phyloP scores from a whole-genome alignment of 1,140 invertebrate species.

The Melitaea cinxia region DNA sequence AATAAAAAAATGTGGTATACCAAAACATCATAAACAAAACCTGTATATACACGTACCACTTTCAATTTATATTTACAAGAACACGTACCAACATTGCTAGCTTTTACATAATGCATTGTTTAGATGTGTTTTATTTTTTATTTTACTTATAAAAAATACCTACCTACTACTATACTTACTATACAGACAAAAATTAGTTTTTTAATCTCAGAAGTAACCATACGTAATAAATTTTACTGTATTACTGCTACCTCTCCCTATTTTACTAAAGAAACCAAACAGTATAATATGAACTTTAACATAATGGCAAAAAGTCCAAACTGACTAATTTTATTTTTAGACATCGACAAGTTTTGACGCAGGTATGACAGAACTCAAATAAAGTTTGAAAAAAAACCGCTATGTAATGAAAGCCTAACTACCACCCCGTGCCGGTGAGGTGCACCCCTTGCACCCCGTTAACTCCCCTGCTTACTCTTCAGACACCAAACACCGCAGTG shows the following conservation, averaged over 20 bases:
- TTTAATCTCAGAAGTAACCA: no score
- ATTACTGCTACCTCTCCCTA: not conserved
- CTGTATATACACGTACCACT: not conserved
- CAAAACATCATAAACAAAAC: not conserved
- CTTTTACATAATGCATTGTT: not conserved
- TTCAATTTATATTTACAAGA: conserved; percentile 1
- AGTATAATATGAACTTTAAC: not conserved
- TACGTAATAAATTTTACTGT: no score
- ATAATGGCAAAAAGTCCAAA: not conserved
- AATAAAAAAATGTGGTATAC: not conserved
- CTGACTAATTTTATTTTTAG: not conserved
- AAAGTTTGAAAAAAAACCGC: conserved; percentile 37
- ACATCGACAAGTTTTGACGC: conserved; percentile 11
- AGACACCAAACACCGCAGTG: conserved; percentile 36
- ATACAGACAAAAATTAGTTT: no score
- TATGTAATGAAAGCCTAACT: conserved; percentile 40
- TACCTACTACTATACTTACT: no score
- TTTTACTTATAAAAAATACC: not conserved
- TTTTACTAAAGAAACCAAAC: not conserved
- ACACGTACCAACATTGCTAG: not conserved
- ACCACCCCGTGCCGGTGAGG: conserved; percentile 32
- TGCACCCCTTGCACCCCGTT: conserved; percentile 25
- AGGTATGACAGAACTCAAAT: conserved; percentile 25
- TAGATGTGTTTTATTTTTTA: not conserved
- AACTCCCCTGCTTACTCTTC: conserved; percentile 38